A percentile compares a stretch with the other conserved stretches of the same genome.
Conservation (phyloP, 2,113 vertebrate genomes). For the Daubentonia madagascariensis region DNA sequence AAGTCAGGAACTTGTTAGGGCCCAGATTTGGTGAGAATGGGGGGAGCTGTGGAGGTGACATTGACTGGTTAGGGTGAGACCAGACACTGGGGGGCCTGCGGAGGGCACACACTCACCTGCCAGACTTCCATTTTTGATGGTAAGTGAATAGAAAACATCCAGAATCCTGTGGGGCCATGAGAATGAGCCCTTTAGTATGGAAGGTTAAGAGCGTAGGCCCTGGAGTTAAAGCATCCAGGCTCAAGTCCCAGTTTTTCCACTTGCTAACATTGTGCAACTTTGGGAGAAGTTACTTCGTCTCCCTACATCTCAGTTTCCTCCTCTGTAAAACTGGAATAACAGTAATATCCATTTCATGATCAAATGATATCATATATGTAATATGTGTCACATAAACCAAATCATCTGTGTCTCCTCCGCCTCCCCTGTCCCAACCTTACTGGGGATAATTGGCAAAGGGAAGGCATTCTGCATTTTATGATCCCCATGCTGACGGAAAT, state of each 20-base stretch:
- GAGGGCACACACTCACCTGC: slow-evolving; percentile 41
- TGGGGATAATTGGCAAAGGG: not conserved
- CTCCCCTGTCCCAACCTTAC: not conserved
- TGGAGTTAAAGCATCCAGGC: not conserved
- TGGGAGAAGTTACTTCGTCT: not conserved
- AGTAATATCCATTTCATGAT: not conserved
- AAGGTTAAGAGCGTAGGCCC: not conserved
- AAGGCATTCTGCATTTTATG: not conserved
- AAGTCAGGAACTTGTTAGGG: not conserved
- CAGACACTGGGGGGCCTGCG: not conserved
- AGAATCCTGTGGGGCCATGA: slow-evolving; percentile 59
- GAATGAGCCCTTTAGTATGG: not conserved
- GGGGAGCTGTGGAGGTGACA: not conserved
- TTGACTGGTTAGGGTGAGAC: not conserved
- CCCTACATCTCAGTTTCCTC: not conserved
- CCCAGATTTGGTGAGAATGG: not conserved
- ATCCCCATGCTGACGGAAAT: not conserved
- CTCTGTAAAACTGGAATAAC: not conserved
- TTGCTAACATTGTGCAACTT: not conserved
- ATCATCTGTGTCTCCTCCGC: not conserved
- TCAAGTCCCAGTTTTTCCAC: not conserved
- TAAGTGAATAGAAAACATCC: slow-evolving; percentile 61
- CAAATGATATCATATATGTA: not conserved
- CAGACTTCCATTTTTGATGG: slow-evolving; percentile 70
- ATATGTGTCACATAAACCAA: not conserved